Base-by-base conservation (phyloP, 2,888 invertebrate genomes). In the Trissoscelio sp. region DNA sequence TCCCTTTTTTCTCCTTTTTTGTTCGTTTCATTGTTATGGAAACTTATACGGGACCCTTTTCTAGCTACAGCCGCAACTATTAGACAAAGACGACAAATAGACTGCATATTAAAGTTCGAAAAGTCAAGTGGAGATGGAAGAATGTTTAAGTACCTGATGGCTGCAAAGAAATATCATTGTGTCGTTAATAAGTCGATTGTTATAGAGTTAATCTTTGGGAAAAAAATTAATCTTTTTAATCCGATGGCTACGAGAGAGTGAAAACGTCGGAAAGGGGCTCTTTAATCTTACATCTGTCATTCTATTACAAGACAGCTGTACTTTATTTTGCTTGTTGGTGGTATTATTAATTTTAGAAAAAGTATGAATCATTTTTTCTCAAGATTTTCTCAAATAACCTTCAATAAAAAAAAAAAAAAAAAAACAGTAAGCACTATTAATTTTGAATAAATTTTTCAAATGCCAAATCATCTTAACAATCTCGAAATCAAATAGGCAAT, bases 11-110 rank as follows among this genome's bases (percentile, higher is more conserved):
- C 20, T n/a, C 24, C 18, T 12, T 57, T 77, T 81, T 73, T 28
- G 28, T 57, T 66, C 34, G 57, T 64, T 81, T 78, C 53, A 85
- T 83, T 84, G 72, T 78, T 62, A 24, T 37, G 37, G 34, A 62
- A 69, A 60, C 77, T 39, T 28, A 34, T 48, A 34, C n/a, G n/a
- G 53, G 48, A 9, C 66, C 58, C 42, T 79, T 70, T n/a, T n/a
- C n/a, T n/a, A n/a, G n/a, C n/a, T 11, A 31, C 11, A 12, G 16
- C 24, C 9, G 2, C 37, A 6, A 11, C 11, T 14, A 46, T 46
- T 34, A 22, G 22, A 62, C 60, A 62, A 62, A 62, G 53, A 51
- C 22, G 16, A 20, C 57, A 46, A 58, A 39, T 60, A 28, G 4
- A 53, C 37, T 69, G 37, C 44, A 46, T 12, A 28, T 34, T 20